Percentiles rank a stretch among this genome's conserved stretches.
Evolutionary conservation across 2,888 invertebrate species (phyloP).

Genomic region (Leucophenga maculata): DNA sequence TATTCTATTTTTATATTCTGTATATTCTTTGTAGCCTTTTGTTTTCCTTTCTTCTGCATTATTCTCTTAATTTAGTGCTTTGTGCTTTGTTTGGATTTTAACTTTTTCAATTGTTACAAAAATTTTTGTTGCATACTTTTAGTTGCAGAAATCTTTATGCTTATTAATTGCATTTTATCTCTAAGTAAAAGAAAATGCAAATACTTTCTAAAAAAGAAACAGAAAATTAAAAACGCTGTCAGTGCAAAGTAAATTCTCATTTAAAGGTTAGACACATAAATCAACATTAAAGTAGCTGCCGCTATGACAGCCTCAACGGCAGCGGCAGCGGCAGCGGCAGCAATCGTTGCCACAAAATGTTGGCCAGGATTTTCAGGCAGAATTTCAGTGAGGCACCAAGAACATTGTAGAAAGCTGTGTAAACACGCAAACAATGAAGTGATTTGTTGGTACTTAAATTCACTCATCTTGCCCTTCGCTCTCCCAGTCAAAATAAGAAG

Average conservation of each 20-base stretch:
- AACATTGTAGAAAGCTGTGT: slow-evolving; percentile 63
- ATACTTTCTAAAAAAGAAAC: too few relatives aligned
- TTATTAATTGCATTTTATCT: too few relatives aligned
- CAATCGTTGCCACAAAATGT: neutral
- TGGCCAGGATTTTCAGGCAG: neutral
- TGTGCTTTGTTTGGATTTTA: too few relatives aligned
- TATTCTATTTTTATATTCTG: neutral
- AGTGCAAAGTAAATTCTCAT: too few relatives aligned
- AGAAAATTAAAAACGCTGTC: too few relatives aligned
- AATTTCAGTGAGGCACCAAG: slow-evolving; percentile 32
- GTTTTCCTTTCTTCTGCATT: too few relatives aligned
- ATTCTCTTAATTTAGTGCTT: too few relatives aligned
- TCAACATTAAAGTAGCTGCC: neutral
- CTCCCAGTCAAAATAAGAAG: slow-evolving; percentile 40
- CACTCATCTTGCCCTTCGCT: slow-evolving; percentile 33
- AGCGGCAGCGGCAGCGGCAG: slow-evolving; percentile 38
- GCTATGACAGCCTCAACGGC: neutral
- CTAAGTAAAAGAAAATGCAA: too few relatives aligned
- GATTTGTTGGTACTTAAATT: slow-evolving; percentile 66
- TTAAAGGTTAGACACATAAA: too few relatives aligned
- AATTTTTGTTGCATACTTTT: too few relatives aligned
- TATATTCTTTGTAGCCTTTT: neutral
- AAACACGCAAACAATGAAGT: slow-evolving; percentile 65
- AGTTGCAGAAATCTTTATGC: too few relatives aligned
- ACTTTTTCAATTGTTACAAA: too few relatives aligned